Conservation (phyloP, 2,888 invertebrate genomes). For the Caenorhabditis sulstoni region DNA sequence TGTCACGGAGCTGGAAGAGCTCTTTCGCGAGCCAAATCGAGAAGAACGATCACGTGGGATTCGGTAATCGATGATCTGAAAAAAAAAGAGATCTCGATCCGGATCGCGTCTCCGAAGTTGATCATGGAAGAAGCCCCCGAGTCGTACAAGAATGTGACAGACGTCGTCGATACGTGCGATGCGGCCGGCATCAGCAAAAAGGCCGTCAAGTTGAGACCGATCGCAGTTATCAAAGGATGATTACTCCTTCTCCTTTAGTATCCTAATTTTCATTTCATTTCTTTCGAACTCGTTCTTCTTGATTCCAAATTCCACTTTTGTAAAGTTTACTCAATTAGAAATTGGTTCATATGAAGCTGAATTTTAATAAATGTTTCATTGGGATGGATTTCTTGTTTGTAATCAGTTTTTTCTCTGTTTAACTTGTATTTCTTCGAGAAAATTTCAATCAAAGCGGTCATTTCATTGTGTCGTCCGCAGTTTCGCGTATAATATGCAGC, state of each 20-base stretch:
- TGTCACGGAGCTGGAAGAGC: slow-evolving; percentile 99
- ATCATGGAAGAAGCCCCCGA: slow-evolving; percentile 99
- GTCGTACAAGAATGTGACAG: slow-evolving; percentile 99
- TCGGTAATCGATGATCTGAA: slow-evolving; percentile 91
- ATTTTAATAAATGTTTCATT: not conserved
- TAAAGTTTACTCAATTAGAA: not conserved
- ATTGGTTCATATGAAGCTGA: not conserved
- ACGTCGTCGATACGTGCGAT: slow-evolving; percentile 98
- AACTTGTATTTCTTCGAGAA: not conserved
- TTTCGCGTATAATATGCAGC: not conserved
- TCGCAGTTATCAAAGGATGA: slow-evolving; percentile 98
- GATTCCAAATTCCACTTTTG: not conserved
- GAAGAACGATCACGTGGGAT: slow-evolving; percentile 94
- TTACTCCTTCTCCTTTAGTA: slow-evolving; percentile 2
- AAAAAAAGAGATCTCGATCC: slow-evolving; percentile 86
- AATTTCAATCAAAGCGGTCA: not conserved
- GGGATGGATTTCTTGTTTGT: not conserved
- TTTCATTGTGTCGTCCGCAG: no score
- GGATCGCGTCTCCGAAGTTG: slow-evolving; percentile 98
- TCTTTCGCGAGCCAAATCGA: slow-evolving; percentile 95
- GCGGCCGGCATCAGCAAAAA: slow-evolving; percentile 97
- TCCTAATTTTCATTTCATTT: not conserved
- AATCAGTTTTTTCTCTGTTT: not conserved
- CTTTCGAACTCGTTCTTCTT: no score
- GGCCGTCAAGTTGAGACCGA: slow-evolving; percentile 94